Evolutionary conservation across 1,140 invertebrate species (phyloP), one percentile per base, ranked within the genome.

Genomic region (Ceratosolen fusciceps): DNA sequence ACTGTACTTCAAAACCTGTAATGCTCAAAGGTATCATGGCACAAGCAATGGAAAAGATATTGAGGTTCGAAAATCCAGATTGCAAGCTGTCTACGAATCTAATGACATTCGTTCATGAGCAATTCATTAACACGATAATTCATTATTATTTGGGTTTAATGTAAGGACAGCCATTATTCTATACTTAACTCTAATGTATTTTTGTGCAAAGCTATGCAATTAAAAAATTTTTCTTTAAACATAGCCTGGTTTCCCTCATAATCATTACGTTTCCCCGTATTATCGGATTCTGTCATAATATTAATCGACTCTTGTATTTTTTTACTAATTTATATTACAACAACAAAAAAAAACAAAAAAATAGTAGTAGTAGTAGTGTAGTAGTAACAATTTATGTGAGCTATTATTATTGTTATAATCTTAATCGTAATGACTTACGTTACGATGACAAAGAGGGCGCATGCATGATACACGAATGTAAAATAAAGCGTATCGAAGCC

Each of bases 401-500:
- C n/a, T n/a, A n/a, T n/a, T n/a, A n/a, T n/a, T n/a, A 56, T 58
- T 24, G 7, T 47, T n/a, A 24, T 29, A 26, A 52, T 34, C 1
- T 37, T 29, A 58, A 26, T 58, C 1, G 56, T 68, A 14, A 39
- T 39, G 31, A 74, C 72, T 62, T 43, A 80, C 78, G 47, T 24
- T 7, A 80, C 62, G 29, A 80, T 70, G 0, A 58, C 49, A 24
- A 80, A 80, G 10, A 80, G 52, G 8, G 62, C 62, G 24, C 72
- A 80, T 0, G 31, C 54, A 9, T 80, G 72, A 54, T 80, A 58
- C 1, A 65, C 19, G 26, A 74, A 31, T 47, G 34, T 62, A 26
- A 73, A 54, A 26, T 34, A 65, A 19, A 79, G 47, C 2, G 77
- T 79, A 29, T 79, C 77, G 29, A 73, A 74, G 8, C 77, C 77